Evolutionary conservation across 53 echinoderm and acorn worm genomes (phyloP).

Genomic region (Pentamera pediparva): DNA sequence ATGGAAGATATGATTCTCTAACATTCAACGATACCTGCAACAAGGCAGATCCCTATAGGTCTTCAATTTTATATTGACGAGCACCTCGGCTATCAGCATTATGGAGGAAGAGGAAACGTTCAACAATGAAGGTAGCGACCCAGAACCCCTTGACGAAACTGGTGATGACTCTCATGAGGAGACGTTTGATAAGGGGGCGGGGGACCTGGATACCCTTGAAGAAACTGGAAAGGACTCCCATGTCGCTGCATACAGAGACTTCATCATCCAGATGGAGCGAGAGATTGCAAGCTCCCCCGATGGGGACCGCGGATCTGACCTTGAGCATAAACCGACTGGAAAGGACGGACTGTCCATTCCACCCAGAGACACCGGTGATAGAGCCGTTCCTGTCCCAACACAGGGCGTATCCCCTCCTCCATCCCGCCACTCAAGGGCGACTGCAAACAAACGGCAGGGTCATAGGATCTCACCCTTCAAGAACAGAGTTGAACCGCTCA

Average conservation of each 20-base stretch:
- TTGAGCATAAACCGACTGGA: not conserved
- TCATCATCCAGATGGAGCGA: constrained; percentile 60
- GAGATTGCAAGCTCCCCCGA: constrained; percentile 34
- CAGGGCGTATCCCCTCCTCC: constrained; percentile 12
- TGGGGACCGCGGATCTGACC: not conserved
- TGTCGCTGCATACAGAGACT: constrained; percentile 56
- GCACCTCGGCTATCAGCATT: no score
- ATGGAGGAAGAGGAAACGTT: no score
- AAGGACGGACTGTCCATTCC: not conserved
- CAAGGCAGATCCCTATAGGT: no score
- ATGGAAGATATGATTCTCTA: not conserved
- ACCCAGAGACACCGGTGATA: not conserved
- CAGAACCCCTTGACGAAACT: no score
- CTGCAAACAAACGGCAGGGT: not conserved
- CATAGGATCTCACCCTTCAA: constrained; percentile 23
- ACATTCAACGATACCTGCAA: not conserved
- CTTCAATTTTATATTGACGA: no score
- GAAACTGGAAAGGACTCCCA: constrained; percentile 38
- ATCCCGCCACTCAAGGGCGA: constrained; percentile 3
- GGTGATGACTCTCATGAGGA: no score
- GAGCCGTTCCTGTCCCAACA: not conserved
- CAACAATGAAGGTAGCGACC: no score
- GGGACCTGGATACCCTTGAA: constrained; percentile 15
- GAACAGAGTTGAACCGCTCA: constrained; percentile 47
- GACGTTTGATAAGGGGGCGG: no score